Conservation (phyloP, 2,888 invertebrate genomes). For the Muschampia plurimacula region DNA sequence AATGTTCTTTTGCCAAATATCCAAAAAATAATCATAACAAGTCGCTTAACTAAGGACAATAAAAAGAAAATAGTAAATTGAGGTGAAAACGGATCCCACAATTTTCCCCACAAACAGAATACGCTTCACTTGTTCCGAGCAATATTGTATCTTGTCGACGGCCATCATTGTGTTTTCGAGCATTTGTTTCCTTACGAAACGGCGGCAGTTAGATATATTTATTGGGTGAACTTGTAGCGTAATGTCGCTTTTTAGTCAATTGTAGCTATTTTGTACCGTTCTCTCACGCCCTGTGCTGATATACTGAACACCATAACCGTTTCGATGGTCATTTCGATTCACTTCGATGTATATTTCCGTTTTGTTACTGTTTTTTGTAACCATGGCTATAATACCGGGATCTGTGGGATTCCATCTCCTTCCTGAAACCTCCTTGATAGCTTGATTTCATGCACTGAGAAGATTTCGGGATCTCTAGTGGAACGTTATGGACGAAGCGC, state of each 20-base stretch:
- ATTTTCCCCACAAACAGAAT: conserved; percentile 77
- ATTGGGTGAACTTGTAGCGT: conserved; percentile 81
- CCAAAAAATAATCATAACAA: conserved; percentile 53
- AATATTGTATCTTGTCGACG: conserved; percentile 75
- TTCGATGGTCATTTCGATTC: conserved; percentile 61
- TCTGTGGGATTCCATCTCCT: background rate
- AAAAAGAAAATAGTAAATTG: conserved; percentile 58
- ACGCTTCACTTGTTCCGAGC: conserved; percentile 75
- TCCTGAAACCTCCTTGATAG: too few relatives aligned
- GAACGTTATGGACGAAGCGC: too few relatives aligned
- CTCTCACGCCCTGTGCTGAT: conserved; percentile 58
- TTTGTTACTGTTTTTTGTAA: background rate
- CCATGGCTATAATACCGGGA: background rate
- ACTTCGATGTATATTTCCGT: conserved; percentile 44
- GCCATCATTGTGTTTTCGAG: conserved; percentile 81
- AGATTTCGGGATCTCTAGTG: too few relatives aligned
- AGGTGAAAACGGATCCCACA: conserved; percentile 70
- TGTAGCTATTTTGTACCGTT: conserved; percentile 71
- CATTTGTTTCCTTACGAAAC: conserved; percentile 81
- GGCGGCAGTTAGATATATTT: conserved; percentile 84
- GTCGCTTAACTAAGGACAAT: conserved; percentile 52
- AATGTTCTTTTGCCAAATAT: background rate
- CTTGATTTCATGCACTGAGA: too few relatives aligned
- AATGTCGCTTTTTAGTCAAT: conserved; percentile 79
- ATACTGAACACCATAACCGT: conserved; percentile 67